Percentiles rank a stretch among this genome's conserved stretches.
These are phyloP conservation scores for Thripadectes ignobilis DNA, from an alignment of 2,797 vertebrate species.

Conservation along the genomic window DNA sequence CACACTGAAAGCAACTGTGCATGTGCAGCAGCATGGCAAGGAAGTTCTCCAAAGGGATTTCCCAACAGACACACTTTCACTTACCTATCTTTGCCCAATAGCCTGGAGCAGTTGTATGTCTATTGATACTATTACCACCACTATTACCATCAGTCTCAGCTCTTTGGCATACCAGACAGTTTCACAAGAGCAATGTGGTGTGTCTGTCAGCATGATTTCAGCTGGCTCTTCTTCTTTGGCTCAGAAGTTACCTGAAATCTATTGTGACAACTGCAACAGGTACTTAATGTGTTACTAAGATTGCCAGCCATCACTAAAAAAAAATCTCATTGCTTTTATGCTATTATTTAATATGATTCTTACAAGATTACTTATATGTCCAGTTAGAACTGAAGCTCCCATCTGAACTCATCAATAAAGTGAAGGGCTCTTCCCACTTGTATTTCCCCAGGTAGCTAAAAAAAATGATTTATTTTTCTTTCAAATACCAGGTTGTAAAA, in stretches of 20 bases:
- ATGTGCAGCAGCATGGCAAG: neutral
- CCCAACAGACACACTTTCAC: neutral
- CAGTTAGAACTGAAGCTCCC: neutral
- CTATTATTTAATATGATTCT: neutral
- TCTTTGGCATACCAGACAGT: neutral
- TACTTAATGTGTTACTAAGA: neutral
- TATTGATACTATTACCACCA: conserved; percentile 17
- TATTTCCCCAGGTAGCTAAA: neutral
- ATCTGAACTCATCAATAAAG: neutral
- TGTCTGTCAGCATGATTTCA: neutral
- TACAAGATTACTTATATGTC: neutral
- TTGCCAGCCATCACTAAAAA: neutral
- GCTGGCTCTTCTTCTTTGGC: neutral
- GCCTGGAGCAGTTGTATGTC: conserved; percentile 18
- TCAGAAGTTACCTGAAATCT: neutral
- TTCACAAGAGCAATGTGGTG: neutral
- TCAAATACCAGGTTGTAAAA: neutral
- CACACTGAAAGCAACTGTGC: neutral
- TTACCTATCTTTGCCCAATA: conserved; percentile 16
- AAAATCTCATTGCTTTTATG: neutral
- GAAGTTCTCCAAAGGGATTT: conserved; percentile 23
- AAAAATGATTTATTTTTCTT: neutral
- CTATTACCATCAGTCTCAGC: neutral
- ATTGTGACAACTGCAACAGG: neutral
- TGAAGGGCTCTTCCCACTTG: neutral